These are phyloP conservation scores for Uromys caudimaculatus DNA, from an alignment of 2,797 vertebrate genomes.

Conservation along the genomic window DNA sequence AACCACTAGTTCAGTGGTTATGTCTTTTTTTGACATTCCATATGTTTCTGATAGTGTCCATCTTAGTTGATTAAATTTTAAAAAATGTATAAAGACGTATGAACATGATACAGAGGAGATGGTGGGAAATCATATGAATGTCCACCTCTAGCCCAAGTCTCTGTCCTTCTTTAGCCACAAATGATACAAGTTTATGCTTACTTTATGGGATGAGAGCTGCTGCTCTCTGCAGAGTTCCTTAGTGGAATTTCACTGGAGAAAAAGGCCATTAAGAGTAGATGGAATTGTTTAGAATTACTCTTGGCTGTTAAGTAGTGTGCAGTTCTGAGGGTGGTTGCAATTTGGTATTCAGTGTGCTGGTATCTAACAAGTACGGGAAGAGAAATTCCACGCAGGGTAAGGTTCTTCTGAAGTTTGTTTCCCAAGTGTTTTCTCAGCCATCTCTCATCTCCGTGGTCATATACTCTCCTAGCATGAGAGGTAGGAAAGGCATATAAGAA, in stretches of 20 bases:
- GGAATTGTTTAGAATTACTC: constrained; percentile 30
- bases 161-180: constrained; percentile 70
- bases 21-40: constrained; percentile 71
- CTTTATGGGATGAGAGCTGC: background rate
- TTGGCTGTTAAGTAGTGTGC: background rate
- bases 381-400: background rate
- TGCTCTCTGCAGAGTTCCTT: constrained; percentile 54
- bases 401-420: background rate
- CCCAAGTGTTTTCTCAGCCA: background rate
- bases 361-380: background rate
- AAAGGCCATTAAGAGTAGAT: background rate
- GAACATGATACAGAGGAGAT: constrained; percentile 64
- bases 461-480: background rate
- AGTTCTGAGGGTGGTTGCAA: background rate
- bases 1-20: constrained; percentile 81
- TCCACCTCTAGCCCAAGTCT: background rate
- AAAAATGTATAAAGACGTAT: constrained; percentile 19
- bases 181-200: constrained; percentile 68
- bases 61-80: constrained; percentile 73
- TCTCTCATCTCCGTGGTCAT: fast-evolving
- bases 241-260: constrained; percentile 25
- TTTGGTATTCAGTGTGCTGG: background rate
- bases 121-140: constrained; percentile 71
- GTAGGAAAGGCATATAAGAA: background rate
- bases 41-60: constrained; percentile 79